A percentile compares a stretch with the other conserved stretches of the same genome.
Evolutionary conservation across 2,113 vertebrate species (phyloP).

Genomic region (Peromyscus leucopus): DNA sequence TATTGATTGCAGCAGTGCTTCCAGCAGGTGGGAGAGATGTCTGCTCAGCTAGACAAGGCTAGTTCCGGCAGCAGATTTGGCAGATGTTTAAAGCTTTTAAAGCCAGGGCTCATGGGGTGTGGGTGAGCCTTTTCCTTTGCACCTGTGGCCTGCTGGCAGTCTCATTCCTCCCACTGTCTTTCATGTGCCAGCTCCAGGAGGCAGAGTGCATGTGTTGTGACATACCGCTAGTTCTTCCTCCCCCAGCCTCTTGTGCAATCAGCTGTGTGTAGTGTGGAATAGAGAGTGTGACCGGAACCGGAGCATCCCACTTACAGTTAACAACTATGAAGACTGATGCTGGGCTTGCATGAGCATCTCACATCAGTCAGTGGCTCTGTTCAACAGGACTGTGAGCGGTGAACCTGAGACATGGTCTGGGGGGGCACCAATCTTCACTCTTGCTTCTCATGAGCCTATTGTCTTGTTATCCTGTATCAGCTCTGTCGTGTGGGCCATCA

Average conservation of each 20-base stretch:
- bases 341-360: neutral
- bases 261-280: neutral
- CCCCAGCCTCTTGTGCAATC: constrained; percentile 7
- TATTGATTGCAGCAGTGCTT: constrained; percentile 60
- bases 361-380: neutral
- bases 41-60: neutral
- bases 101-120: neutral
- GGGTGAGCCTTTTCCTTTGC: neutral
- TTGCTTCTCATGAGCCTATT: neutral
- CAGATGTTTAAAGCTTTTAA: constrained; percentile 71
- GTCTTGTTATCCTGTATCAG: neutral
- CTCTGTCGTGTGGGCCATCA: fast-evolving
- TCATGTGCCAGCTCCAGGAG: constrained; percentile 14
- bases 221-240: neutral
- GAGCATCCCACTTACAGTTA: neutral
- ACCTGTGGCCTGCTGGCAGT: constrained; percentile 55
- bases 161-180: neutral
- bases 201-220: neutral
- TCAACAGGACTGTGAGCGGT: neutral
- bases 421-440: neutral
- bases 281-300: neutral
- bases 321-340: neutral
- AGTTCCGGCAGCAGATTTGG: constrained; percentile 46
- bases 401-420: neutral
- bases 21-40: constrained; percentile 41